Percentiles rank a stretch among this genome's conserved stretches.
These are phyloP conservation scores for Cuculus canorus DNA, from an alignment of 2,797 vertebrate genomes.

Conservation along the genomic window DNA sequence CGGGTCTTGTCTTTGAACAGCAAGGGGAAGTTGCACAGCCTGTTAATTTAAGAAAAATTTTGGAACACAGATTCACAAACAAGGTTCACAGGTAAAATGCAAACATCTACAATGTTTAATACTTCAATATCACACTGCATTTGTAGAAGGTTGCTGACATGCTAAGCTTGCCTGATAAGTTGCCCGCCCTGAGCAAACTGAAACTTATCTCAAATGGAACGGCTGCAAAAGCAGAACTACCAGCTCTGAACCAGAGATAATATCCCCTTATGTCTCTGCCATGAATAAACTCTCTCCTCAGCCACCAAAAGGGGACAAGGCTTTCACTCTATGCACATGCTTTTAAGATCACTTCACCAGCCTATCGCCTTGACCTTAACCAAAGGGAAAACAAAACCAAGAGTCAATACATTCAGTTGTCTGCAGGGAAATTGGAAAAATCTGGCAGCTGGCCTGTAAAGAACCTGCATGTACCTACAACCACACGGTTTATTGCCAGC, in stretches of 20 bases:
- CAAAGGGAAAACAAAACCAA: background rate
- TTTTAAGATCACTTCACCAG: background rate
- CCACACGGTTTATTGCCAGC: background rate
- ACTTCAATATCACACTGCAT: background rate
- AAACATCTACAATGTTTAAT: background rate
- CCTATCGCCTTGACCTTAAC: background rate
- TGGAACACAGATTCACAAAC: background rate
- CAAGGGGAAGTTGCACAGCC: background rate
- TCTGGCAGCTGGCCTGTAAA: background rate
- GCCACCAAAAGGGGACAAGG: background rate
- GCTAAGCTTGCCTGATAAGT: background rate
- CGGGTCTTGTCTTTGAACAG: background rate
- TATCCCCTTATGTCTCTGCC: background rate
- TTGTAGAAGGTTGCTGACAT: background rate
- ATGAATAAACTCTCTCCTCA: background rate
- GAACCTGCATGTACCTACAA: rapidly evolving
- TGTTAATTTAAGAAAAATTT: background rate
- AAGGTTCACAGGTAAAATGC: background rate
- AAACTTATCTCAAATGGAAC: background rate
- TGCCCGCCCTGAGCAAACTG: background rate
- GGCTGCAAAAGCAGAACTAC: background rate
- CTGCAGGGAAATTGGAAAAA: background rate
- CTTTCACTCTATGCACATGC: background rate
- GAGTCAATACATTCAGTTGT: background rate
- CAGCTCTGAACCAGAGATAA: background rate